Base-by-base conservation (phyloP, 2,888 invertebrate genomes). In the Ommatoiulus sabulosus region DNA sequence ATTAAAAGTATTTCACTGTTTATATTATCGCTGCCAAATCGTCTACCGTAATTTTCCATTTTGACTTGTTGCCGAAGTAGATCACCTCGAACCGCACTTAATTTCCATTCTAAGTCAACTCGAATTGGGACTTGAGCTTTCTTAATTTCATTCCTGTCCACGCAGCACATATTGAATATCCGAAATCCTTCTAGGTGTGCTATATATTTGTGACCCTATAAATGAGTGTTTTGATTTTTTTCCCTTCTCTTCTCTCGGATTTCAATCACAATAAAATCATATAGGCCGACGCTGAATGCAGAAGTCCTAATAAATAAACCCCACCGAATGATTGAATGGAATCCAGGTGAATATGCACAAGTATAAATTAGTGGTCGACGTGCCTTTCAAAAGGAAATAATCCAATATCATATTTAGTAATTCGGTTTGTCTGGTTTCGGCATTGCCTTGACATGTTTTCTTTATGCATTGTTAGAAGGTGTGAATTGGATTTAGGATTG, bases 401-500 rank as follows among this genome's bases (percentile, higher is more conserved):
- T 80, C 80, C 80, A 80, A 80, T 80, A 80, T 80, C 80, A 80
- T 80, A 80, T 80, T 80, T 80, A 8, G 80, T 80, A 80, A 80
- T 80, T 80, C 15, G 80, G 35, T 80, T 80, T 80, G 35, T 80
- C 80, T 80, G 80, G 80, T 80, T 80, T 80, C 80, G 35, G 80
- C 80, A 80, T 80, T 80, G 80, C 80, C 80, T 80, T 80, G 80
- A 80, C 80, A 80, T 80, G 80, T 80, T 80, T 80, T 80, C 80
- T 80, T 80, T 80, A 35, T 80, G 80, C 80, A 80, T 80, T 80
- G 80, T 80, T 80, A 24, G 80, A 80, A 80, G 80, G 80, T 80
- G 80, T 80, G 80, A 80, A 80, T 80, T 80, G 80, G 80, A 80
- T 80, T 80, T 80, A 80, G 80, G 80, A 35, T 80, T 80, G 80